Evolutionary conservation across 1,140 invertebrate genomes (phyloP).

Genomic region (Drosophila teissieri): DNA sequence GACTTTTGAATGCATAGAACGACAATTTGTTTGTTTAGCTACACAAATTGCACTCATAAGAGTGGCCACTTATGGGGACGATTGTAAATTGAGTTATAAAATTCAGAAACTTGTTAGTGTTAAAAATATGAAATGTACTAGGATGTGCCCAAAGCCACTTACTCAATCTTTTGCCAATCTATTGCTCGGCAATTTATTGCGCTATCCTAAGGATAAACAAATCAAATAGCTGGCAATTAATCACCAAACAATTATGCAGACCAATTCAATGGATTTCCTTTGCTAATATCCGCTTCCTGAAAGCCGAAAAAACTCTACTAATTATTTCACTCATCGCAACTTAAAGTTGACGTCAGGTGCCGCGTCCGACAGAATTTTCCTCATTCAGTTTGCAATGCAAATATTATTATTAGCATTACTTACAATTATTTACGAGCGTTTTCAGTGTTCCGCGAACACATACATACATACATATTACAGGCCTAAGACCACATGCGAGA

Average conservation of each 20-base stretch:
- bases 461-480: too few species aligned
- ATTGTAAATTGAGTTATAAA: too few species aligned
- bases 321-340: conserved; percentile 23
- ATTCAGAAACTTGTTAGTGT: too few species aligned
- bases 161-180: not conserved
- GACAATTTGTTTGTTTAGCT: conserved; percentile 46
- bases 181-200: not conserved
- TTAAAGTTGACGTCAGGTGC: conserved; percentile 32
- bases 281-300: conserved; percentile 20
- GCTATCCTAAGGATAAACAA: not conserved
- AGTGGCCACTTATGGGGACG: not conserved
- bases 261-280: not conserved
- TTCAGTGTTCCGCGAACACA: conserved; percentile 26
- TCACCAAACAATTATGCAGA: conserved; percentile 3
- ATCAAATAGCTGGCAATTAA: conserved; percentile 9
- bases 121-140: not conserved
- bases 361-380: not conserved
- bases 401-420: conserved; percentile 65
- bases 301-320: not conserved
- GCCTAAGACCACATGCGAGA: conserved; percentile 37
- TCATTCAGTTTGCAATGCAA: conserved; percentile 18
- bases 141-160: not conserved
- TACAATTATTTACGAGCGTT: conserved; percentile 60
- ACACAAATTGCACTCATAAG: not conserved
- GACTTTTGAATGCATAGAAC: conserved; percentile 19